phyloP scores from a whole-genome alignment of 2,888 invertebrate genomes.

The Chamaedrilus cognettii region DNA sequence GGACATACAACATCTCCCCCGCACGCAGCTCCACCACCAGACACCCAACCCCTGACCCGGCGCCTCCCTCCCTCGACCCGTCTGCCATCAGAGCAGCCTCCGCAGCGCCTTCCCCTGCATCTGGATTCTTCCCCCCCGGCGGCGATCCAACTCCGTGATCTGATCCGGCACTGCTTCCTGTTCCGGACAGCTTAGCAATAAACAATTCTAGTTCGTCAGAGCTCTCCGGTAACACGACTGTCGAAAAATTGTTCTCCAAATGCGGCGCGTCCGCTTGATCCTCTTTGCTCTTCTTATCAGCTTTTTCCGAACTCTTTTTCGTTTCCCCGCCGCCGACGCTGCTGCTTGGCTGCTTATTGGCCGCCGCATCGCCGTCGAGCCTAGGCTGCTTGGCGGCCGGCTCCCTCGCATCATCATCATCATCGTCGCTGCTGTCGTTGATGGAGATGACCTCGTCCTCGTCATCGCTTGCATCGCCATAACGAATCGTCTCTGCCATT shows the following conservation, averaged over 20 bases:
- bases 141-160: too few relatives aligned
- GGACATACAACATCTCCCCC: slow-evolving; percentile 29
- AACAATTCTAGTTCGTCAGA: too few relatives aligned
- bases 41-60: slow-evolving; percentile 15
- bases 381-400: slow-evolving; percentile 1
- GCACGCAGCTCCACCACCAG: slow-evolving; percentile 13
- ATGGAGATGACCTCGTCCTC: slow-evolving; percentile 22
- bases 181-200: too few relatives aligned
- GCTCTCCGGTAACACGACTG: background rate
- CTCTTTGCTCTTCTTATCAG: too few relatives aligned
- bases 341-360: too few relatives aligned
- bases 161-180: too few relatives aligned
- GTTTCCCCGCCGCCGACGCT: too few relatives aligned
- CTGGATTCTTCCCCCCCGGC: too few relatives aligned
- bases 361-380: background rate
- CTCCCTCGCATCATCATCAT: slow-evolving; percentile 17
- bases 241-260: background rate
- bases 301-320: too few relatives aligned
- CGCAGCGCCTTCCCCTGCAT: too few relatives aligned
- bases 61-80: too few relatives aligned
- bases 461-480: slow-evolving; percentile 18
- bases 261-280: background rate
- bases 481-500: slow-evolving; percentile 26
- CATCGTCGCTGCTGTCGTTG: slow-evolving; percentile 19
- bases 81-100: too few relatives aligned